These are phyloP conservation scores for Trachurus trachurus DNA, from an alignment of 2,797 vertebrate species.

Conservation along the genomic window DNA sequence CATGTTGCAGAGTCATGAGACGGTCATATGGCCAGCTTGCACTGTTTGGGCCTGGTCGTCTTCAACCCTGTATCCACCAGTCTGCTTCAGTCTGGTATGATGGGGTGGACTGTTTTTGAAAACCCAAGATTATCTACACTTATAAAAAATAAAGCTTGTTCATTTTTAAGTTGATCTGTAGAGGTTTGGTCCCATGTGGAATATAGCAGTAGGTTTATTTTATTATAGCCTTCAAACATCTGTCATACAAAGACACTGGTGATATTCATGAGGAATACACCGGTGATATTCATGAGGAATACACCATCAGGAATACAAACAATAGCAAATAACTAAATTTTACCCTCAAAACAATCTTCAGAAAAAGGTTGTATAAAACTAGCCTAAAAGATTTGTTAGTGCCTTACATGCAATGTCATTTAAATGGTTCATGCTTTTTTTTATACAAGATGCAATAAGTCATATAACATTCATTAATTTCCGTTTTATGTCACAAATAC, in stretches of 20 bases:
- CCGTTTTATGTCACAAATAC: slow-evolving; percentile 52
- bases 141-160: slow-evolving; percentile 74
- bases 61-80: slow-evolving; percentile 19
- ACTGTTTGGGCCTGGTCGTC: slow-evolving; percentile 37
- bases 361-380: slow-evolving; percentile 74
- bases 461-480: slow-evolving; percentile 58
- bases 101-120: slow-evolving; percentile 33
- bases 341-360: slow-evolving; percentile 62
- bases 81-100: slow-evolving; percentile 43
- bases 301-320: slow-evolving; percentile 69
- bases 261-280: slow-evolving; percentile 58
- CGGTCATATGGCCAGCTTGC: slow-evolving; percentile 67
- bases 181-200: slow-evolving; percentile 77
- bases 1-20: slow-evolving; percentile 71
- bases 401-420: slow-evolving; percentile 77
- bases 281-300: slow-evolving; percentile 59
- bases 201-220: slow-evolving; percentile 54
- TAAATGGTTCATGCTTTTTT: slow-evolving; percentile 71
- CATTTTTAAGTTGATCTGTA: slow-evolving; percentile 57
- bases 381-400: slow-evolving; percentile 71
- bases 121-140: slow-evolving; percentile 52
- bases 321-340: slow-evolving; percentile 63
- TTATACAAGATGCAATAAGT: slow-evolving; percentile 72
- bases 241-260: slow-evolving; percentile 68
- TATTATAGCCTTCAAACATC: slow-evolving; percentile 50